Conservation (phyloP, 2,797 vertebrate genomes). For the Aldrovandia affinis region DNA sequence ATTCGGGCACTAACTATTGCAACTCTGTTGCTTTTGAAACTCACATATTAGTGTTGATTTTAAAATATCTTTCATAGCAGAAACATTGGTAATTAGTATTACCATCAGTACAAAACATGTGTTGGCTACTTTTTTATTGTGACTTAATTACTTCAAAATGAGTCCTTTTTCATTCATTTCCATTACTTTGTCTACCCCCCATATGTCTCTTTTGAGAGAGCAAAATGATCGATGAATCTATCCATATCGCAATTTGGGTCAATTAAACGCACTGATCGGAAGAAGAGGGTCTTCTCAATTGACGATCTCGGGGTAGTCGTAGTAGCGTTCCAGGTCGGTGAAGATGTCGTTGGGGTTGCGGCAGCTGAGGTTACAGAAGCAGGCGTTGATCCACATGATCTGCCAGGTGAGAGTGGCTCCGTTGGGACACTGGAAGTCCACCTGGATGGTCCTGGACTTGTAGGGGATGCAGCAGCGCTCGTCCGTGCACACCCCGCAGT, state of each 20-base stretch:
- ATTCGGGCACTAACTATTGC: too few relatives aligned
- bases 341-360: conserved; percentile 96
- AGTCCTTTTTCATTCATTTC: too few relatives aligned
- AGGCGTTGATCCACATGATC: conserved; percentile 94
- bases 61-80: too few relatives aligned
- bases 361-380: conserved; percentile 96
- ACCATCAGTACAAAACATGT: too few relatives aligned
- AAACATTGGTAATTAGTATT: too few relatives aligned
- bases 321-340: conserved; percentile 86
- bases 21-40: too few relatives aligned
- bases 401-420: conserved; percentile 83
- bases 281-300: conserved; percentile 66
- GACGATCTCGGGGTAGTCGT: conserved; percentile 83
- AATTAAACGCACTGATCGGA: background rate
- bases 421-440: conserved; percentile 86
- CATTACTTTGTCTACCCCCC: too few relatives aligned
- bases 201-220: background rate
- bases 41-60: too few relatives aligned
- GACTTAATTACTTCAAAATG: too few relatives aligned
- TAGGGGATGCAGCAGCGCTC: conserved; percentile 93
- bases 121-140: too few relatives aligned
- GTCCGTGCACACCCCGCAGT: conserved; percentile 89
- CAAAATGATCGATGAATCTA: background rate
- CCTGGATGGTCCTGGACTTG: conserved; percentile 91
- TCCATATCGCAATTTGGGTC: background rate